Conservation (phyloP, 2,113 vertebrate genomes). For the Coregonus clupeaformis region DNA sequence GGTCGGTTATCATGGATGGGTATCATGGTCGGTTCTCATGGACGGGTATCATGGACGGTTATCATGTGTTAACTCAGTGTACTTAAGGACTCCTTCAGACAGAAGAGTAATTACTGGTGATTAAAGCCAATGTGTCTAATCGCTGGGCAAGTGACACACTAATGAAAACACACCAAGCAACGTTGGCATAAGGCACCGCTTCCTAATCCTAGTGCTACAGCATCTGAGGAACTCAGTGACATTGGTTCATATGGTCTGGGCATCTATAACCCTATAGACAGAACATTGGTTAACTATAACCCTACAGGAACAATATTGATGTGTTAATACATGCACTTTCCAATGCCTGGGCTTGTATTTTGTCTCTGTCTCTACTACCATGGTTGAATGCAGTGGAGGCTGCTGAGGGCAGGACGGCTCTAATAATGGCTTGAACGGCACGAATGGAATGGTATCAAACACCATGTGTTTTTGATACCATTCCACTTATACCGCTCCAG, state of each 20-base stretch:
- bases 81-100: background rate
- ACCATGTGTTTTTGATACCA: no score
- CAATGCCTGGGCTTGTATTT: no score
- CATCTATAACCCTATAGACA: background rate
- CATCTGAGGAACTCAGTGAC: background rate
- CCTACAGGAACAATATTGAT: background rate
- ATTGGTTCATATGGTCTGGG: background rate
- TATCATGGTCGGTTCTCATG: background rate
- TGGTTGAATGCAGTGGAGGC: no score
- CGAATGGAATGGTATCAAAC: no score
- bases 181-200: no score
- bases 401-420: no score
- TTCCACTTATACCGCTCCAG: no score
- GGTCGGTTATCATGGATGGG: no score
- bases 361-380: no score
- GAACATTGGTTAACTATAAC: background rate
- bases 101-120: slow-evolving; percentile 37
- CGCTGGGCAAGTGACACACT: slow-evolving; percentile 32
- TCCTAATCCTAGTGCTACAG: background rate
- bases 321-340: background rate
- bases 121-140: slow-evolving; percentile 47
- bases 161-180: slow-evolving; percentile 4
- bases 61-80: background rate
- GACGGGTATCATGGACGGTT: no score
- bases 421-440: no score